These are phyloP conservation scores for Anthopleura xanthogrammica DNA, from an alignment of 92 coral and sea anemone species.

Conservation along the genomic window DNA sequence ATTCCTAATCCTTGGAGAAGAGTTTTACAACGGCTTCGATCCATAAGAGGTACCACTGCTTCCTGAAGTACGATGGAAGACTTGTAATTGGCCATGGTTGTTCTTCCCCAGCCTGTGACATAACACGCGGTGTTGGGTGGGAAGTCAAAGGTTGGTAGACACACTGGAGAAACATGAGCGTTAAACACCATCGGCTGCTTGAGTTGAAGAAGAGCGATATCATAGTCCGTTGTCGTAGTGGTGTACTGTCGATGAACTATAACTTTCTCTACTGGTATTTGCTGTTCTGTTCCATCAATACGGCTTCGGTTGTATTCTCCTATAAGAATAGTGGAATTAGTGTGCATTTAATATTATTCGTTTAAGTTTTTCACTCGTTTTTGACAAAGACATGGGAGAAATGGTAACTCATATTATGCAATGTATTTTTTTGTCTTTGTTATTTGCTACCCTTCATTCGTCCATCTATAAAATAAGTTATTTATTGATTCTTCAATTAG, in stretches of 20 bases:
- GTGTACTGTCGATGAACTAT: conserved; percentile 58
- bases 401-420: too few species aligned
- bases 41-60: conserved; percentile 69
- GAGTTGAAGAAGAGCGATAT: conserved; percentile 78
- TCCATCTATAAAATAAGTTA: too few species aligned
- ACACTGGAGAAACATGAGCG: conserved; percentile 69
- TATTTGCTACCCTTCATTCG: too few species aligned
- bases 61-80: conserved; percentile 70
- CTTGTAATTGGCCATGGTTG: conserved; percentile 19
- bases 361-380: too few species aligned
- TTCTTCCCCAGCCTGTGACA: conserved; percentile 92
- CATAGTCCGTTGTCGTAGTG: conserved; percentile 42
- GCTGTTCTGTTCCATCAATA: conserved; percentile 67
- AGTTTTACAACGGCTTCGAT: conserved; percentile 38
- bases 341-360: too few species aligned
- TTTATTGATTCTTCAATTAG: too few species aligned
- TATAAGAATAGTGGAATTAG: neutral
- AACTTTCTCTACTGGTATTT: conserved; percentile 65
- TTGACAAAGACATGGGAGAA: too few species aligned
- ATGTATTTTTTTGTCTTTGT: too few species aligned
- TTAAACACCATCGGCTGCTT: conserved; percentile 53
- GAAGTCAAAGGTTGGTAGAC: conserved; percentile 70
- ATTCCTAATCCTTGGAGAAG: conserved; percentile 29
- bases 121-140: conserved; percentile 63
- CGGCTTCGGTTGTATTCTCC: conserved; percentile 61